Conservation (phyloP, 2,113 vertebrate genomes). For the Anhinga anhinga region DNA sequence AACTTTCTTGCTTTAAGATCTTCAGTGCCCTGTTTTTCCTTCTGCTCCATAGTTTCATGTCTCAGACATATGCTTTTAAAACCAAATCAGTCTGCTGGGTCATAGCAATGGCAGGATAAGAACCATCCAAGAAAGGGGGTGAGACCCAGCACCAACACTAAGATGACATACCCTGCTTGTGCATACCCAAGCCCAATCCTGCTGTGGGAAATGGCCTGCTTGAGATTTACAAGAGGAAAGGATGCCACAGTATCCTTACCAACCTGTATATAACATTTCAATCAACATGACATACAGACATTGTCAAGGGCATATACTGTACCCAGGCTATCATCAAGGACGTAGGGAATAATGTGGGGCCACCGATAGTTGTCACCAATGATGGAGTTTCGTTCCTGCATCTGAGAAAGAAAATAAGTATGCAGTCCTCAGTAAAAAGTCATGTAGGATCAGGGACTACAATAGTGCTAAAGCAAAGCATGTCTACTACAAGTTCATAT, state of each 20-base stretch:
- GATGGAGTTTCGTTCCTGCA: slow-evolving; percentile 83
- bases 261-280: neutral
- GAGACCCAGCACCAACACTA: neutral
- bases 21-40: neutral
- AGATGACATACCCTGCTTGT: neutral
- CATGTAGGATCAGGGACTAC: neutral
- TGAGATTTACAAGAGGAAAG: neutral
- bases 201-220: neutral
- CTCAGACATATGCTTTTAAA: neutral
- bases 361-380: slow-evolving; percentile 86
- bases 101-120: neutral
- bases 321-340: slow-evolving; percentile 89
- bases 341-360: slow-evolving; percentile 87
- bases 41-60: neutral
- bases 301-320: slow-evolving; percentile 18
- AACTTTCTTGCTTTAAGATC: neutral
- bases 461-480: neutral
- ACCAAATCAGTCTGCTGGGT: neutral
- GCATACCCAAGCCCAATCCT: neutral
- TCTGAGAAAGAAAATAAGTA: slow-evolving; percentile 39
- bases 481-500: neutral
- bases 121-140: neutral
- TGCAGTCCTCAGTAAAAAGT: neutral
- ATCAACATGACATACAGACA: neutral
- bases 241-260: neutral